Evolutionary conservation across 2,113 vertebrate species (phyloP).

Genomic region (Nothocercus nigrocapillus): DNA sequence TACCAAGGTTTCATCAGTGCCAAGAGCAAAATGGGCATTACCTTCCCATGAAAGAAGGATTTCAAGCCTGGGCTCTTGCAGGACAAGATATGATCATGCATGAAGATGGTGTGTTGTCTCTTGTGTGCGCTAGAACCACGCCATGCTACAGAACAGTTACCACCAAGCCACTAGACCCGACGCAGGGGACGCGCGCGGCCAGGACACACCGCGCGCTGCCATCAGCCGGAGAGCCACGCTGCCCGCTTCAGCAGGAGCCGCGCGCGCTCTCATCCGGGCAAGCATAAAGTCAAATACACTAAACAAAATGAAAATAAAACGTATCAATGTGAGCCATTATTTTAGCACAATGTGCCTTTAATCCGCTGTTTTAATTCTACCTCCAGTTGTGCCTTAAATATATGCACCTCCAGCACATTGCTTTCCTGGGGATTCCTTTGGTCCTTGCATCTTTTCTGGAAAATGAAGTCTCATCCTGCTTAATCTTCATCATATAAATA

Average conservation of each 20-base stretch:
- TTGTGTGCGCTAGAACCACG: background rate
- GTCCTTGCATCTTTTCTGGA: background rate
- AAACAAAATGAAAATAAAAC: slow-evolving; percentile 42
- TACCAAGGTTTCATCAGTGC: background rate
- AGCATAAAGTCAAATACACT: slow-evolving; percentile 40
- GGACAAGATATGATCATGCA: background rate
- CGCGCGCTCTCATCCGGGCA: background rate
- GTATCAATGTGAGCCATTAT: slow-evolving; percentile 29
- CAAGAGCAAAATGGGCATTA: background rate
- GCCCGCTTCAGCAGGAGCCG: no score
- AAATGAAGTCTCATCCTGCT: slow-evolving; percentile 7
- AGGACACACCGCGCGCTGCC: background rate
- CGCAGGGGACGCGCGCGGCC: fast-evolving
- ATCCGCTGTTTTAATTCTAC: slow-evolving; percentile 25
- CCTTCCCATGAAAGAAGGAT: background rate
- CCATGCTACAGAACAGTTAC: background rate
- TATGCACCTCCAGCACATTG: background rate
- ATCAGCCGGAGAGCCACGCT: background rate
- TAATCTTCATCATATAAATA: background rate
- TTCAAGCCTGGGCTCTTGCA: background rate
- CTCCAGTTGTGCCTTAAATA: slow-evolving; percentile 27
- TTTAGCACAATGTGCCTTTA: slow-evolving; percentile 23
- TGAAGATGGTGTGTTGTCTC: background rate
- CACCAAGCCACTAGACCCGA: background rate
- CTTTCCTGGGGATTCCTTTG: slow-evolving; percentile 11